Conservation (phyloP, 2,888 invertebrate genomes). For the Drosophila mayaguana region DNA sequence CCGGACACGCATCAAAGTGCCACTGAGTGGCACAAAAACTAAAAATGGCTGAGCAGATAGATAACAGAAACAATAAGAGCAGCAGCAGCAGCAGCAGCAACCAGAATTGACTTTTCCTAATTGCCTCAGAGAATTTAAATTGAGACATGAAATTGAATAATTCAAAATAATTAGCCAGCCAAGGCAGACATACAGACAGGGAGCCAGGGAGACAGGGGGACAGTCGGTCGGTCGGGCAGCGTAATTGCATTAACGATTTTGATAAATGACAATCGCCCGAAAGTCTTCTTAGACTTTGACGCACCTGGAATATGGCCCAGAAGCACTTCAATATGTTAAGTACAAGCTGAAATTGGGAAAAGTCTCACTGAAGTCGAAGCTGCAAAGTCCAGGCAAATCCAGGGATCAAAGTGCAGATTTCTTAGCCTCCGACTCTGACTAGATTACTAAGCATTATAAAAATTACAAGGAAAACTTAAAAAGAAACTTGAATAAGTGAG, state of each 20-base stretch:
- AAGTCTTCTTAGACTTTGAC: slow-evolving; percentile 43
- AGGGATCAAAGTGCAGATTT: neutral
- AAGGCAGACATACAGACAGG: slow-evolving; percentile 31
- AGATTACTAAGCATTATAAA: no score
- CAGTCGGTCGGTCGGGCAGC: slow-evolving; percentile 23
- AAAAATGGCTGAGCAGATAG: slow-evolving; percentile 64
- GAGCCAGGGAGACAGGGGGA: neutral
- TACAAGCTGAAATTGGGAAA: neutral
- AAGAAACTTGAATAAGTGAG: no score
- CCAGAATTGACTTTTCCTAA: slow-evolving; percentile 70
- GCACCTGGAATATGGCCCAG: slow-evolving; percentile 2
- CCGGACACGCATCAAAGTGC: slow-evolving; percentile 70
- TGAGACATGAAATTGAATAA: slow-evolving; percentile 85
- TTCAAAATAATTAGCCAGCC: slow-evolving; percentile 84
- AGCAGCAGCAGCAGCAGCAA: neutral
- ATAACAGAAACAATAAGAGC: slow-evolving; percentile 42
- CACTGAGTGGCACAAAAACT: slow-evolving; percentile 70
- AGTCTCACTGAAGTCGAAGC: neutral
- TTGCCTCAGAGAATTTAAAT: slow-evolving; percentile 79
- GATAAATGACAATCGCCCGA: slow-evolving; percentile 73
- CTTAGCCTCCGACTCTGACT: no score
- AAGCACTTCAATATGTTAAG: neutral
- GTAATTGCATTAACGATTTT: slow-evolving; percentile 81
- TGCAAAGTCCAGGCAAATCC: neutral
- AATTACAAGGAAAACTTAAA: no score